A percentile compares a stretch with the other conserved stretches of the same genome.
Evolutionary conservation across 64 coral and sea anemone species (phyloP).

Genomic region (Astreopora myriophthalma): DNA sequence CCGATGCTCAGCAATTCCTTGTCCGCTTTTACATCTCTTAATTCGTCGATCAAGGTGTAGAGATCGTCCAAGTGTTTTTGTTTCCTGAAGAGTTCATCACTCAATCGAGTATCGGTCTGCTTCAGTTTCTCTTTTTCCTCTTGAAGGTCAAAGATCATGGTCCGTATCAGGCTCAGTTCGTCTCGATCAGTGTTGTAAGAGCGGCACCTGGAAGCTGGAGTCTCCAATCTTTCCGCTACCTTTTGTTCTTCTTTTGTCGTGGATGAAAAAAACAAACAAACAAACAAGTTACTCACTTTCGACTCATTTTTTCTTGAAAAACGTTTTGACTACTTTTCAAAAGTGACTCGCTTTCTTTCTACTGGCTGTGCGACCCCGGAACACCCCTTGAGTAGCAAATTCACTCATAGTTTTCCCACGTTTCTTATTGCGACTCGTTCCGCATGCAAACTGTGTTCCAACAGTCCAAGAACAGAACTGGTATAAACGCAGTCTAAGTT

Average conservation of each 20-base stretch:
- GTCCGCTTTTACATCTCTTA: constrained; percentile 84
- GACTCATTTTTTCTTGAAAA: too few relatives aligned
- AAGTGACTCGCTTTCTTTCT: too few relatives aligned
- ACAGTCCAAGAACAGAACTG: too few relatives aligned
- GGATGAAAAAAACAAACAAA: not conserved
- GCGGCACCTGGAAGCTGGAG: constrained; percentile 41
- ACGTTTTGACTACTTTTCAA: too few relatives aligned
- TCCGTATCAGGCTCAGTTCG: constrained; percentile 81
- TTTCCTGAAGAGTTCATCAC: constrained; percentile 69
- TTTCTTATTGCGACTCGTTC: too few relatives aligned
- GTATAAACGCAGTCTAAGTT: too few relatives aligned
- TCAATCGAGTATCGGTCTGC: constrained; percentile 45
- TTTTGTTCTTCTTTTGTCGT: constrained; percentile 12
- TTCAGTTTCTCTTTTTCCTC: constrained; percentile 92
- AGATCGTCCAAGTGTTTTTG: constrained; percentile 79
- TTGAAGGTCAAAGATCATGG: constrained; percentile 90
- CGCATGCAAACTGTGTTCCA: too few relatives aligned
- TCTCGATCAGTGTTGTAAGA: constrained; percentile 17
- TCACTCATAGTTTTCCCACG: too few relatives aligned
- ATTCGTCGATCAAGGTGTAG: constrained; percentile 69
- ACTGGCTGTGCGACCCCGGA: too few relatives aligned
- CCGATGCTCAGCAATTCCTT: constrained; percentile 69
- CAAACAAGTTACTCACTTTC: not conserved
- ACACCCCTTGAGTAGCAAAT: too few relatives aligned
- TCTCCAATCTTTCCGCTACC: not conserved